phyloP scores from a whole-genome alignment of 2,888 invertebrate species.

The Lycocerus yunnanus region DNA sequence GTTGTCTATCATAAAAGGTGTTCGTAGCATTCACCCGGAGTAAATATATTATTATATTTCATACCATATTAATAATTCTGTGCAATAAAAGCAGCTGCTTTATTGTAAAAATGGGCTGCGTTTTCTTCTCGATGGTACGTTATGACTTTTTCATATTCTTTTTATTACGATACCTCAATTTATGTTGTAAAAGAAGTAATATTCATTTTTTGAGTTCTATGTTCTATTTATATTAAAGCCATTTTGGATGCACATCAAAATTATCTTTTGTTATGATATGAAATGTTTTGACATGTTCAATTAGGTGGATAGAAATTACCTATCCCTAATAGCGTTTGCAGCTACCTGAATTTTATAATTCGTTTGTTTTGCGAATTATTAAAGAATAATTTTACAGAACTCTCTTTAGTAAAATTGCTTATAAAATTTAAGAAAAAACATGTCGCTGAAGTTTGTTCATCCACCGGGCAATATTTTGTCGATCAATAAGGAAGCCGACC shows the following conservation, averaged over 20 bases:
- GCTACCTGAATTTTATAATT: slow-evolving; percentile 17
- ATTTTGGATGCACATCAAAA: slow-evolving; percentile 4
- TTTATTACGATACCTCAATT: neutral
- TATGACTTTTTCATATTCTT: neutral
- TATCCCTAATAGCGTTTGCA: slow-evolving; percentile 16
- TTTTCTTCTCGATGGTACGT: slow-evolving; percentile 5
- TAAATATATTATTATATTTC: slow-evolving; percentile 3
- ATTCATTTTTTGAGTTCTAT: slow-evolving; percentile 12
- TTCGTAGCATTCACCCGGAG: slow-evolving; percentile 22
- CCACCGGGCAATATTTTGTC: neutral
- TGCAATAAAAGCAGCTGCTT: neutral
- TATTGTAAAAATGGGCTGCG: neutral
- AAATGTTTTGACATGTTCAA: slow-evolving; percentile 37
- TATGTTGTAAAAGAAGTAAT: neutral
- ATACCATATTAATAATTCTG: slow-evolving; percentile 13
- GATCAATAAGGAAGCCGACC: slow-evolving; percentile 13
- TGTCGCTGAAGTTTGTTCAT: neutral
- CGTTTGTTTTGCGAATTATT: neutral
- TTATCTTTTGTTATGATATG: slow-evolving; percentile 32
- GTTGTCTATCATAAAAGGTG: slow-evolving; percentile 43
- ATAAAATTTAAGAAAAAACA: neutral
- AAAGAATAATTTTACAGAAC: neutral
- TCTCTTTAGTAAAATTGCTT: neutral
- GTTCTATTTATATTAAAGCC: neutral
- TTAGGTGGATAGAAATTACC: slow-evolving; percentile 16